Conservation (phyloP, 2,113 vertebrate species). For the Oriolus oriolus region DNA sequence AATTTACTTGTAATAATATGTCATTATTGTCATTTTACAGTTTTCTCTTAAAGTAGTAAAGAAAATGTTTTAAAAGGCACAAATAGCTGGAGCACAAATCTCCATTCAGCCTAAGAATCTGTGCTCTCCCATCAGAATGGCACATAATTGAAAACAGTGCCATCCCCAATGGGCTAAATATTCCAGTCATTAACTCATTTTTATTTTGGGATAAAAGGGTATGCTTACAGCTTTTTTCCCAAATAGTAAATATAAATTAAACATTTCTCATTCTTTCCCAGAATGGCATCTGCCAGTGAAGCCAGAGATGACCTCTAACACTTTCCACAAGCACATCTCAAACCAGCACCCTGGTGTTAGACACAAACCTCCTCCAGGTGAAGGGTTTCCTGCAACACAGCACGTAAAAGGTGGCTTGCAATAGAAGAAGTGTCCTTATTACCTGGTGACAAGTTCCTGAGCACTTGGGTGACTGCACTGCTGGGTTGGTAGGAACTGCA, state of each 20-base stretch:
- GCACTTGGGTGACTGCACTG: neutral
- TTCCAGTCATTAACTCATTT: conserved; percentile 69
- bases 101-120: conserved; percentile 69
- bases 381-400: neutral
- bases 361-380: neutral
- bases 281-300: conserved; percentile 65
- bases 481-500: neutral
- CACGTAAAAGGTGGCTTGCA: rapidly evolving
- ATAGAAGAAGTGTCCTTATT: neutral
- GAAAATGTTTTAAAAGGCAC: conserved; percentile 76
- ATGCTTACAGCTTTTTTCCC: conserved; percentile 47
- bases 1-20: conserved; percentile 82
- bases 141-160: conserved; percentile 74
- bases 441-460: neutral
- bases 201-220: conserved; percentile 66
- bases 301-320: neutral
- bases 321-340: rapidly evolving
- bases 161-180: conserved; percentile 64
- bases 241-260: conserved; percentile 63
- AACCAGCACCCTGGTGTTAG: neutral
- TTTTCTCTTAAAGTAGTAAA: conserved; percentile 79
- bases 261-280: conserved; percentile 45
- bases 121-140: conserved; percentile 68
- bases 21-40: conserved; percentile 81
- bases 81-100: conserved; percentile 68